A percentile compares a stretch with the other conserved stretches of the same genome.
phyloP scores from a whole-genome alignment of 2,797 vertebrate species.

The Acrossocheilus fasciatus region DNA sequence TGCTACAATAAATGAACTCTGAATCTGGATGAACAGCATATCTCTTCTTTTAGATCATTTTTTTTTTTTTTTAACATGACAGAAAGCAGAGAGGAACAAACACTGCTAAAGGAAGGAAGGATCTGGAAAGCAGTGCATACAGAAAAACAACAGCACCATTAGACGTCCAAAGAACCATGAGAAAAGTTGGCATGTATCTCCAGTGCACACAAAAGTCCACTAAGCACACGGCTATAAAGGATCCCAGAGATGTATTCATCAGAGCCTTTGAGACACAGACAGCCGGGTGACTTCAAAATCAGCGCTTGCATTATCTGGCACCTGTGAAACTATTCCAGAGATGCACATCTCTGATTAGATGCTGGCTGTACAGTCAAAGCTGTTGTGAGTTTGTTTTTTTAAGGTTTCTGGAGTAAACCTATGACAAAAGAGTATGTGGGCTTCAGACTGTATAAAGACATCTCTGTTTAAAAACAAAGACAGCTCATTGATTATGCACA shows the following conservation, averaged over 20 bases:
- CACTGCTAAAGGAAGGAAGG: constrained; percentile 33
- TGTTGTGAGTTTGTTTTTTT: constrained; percentile 75
- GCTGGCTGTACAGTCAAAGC: constrained; percentile 70
- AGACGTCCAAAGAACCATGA: constrained; percentile 67
- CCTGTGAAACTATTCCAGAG: constrained; percentile 73
- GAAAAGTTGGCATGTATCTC: constrained; percentile 66
- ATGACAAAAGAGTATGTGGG: constrained; percentile 75
- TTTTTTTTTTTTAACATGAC: background rate
- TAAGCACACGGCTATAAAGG: constrained; percentile 61
- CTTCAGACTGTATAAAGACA: constrained; percentile 60
- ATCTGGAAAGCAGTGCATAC: constrained; percentile 50
- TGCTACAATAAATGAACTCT: constrained; percentile 69
- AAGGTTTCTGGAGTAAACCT: constrained; percentile 72
- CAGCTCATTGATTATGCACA: constrained; percentile 31
- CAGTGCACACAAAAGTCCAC: constrained; percentile 45
- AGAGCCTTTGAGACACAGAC: constrained; percentile 62
- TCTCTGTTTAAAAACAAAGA: constrained; percentile 28
- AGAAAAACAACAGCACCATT: constrained; percentile 60
- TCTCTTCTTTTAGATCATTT: constrained; percentile 53
- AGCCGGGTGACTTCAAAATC: constrained; percentile 68
- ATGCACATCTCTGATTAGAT: constrained; percentile 75
- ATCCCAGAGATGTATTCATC: constrained; percentile 65
- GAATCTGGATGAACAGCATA: constrained; percentile 61
- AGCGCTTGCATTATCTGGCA: constrained; percentile 74
- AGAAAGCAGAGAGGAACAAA: constrained; percentile 47